Evolutionary conservation across 2,113 vertebrate species (phyloP), one percentile per base, ranked within the genome.

Genomic region (Trichechus manatus): DNA sequence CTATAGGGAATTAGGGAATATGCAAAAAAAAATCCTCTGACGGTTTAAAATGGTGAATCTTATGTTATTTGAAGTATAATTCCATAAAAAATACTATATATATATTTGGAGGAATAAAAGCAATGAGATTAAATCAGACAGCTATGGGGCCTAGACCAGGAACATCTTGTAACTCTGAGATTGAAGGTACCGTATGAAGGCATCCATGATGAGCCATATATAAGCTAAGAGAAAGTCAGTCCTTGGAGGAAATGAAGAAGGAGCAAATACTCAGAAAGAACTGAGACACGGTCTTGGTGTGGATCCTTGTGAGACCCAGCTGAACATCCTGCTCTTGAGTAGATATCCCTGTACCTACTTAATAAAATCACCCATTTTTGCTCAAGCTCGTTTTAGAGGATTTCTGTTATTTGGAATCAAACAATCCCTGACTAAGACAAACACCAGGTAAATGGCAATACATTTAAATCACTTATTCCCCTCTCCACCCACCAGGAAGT

Each of bases 371-470:
- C 74, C n/a, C 10, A 47, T 53, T 70, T 91, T 68, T 56, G 2
- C 59, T 63, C 66, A 74, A 36, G 72, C 31, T 90, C 63, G 42
- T 84, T 68, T 33, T 47, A 90, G n/a, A 66, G 72, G n/a, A 75
- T 85, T 94, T 39, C 39, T 90, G 42, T 93, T 82, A 81, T 83
- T 91, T 66, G 27, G 56, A 90, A 84, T 44, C 0, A 68, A 70
- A 92, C 23, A 50, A 61, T 39, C 14, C 23, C 31, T 44, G 20
- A 29, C 47, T 72, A 92, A 83, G 61, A 79, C 27, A 39, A 85
- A 66, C 2, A 66, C 23, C 53, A 89, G 86, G 68, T 56, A 91
- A 86, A 89, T 74, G 19, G 6, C 23, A 87, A 84, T 53, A n/a
- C 11, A 72, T 23, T 82, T 39, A 92, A 72, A 80, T 4, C 6